Base-by-base conservation (phyloP, 2,888 invertebrate species). In the Agrochola lychnidis region DNA sequence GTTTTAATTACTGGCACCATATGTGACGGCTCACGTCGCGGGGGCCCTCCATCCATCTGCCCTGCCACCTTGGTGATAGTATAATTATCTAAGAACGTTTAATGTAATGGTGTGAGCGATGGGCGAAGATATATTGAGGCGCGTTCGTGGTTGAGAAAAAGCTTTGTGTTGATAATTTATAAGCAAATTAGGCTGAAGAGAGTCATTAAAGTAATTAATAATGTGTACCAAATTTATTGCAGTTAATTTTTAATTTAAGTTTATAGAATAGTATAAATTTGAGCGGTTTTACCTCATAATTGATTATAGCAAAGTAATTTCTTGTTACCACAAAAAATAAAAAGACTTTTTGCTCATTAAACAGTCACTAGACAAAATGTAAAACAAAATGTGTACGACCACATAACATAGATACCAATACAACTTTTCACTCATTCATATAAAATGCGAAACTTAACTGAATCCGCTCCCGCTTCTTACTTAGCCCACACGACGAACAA, bases 1-100 rank as follows among this genome's bases (percentile, higher is more conserved):
- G 90, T 92, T 95, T 93, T 95, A 95, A 96, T 96, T 95, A 96
- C 95, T 94, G 92, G 89, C 94, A 93, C 94, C 96, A 96, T 95
- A 90, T 96, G 96, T 92, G 94, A 90, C 90, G 90, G 87, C 91
- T 95, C 95, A 93, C 94, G 93, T 91, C 92, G 93, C 93, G 94
- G 94, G 95, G 93, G 94, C 80, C 83, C 84, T 79, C 72, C 87
- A 87, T 84, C 86, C 87, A 85, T 86, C 88, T 89, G 92, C 70
- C 93, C 92, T 76, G 91, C 85, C 94, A 93, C 94, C 93, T 94
- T 93, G 92, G 91, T 90, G 94, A 94, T 94, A 92, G 94, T 95
- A 95, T 95, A 95, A 95, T 95, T 95, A 95, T 95, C 94, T 93
- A 91, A 87, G 88, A 90, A 90, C 91, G 89, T 90, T 92, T 91